Evolutionary conservation across 2,888 invertebrate genomes (phyloP).

Genomic region (Agapostemon virescens): DNA sequence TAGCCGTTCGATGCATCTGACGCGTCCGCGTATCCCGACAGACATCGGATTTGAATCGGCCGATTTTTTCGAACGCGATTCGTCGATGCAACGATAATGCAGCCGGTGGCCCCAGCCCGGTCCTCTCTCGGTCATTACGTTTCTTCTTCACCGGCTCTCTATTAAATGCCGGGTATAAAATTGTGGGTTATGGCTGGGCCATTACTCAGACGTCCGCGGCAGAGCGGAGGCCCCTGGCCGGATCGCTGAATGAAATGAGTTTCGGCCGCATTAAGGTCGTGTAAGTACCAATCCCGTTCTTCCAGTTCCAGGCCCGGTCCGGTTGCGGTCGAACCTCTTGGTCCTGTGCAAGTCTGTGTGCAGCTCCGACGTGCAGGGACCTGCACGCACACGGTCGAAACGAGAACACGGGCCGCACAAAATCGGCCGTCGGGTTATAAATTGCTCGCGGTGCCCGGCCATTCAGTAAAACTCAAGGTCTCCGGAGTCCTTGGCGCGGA

Average conservation of each 20-base stretch:
- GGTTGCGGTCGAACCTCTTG: constrained; percentile 6
- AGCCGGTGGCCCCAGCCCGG: neutral
- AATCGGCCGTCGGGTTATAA: constrained; percentile 58
- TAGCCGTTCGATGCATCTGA: neutral
- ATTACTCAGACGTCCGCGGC: constrained; percentile 58
- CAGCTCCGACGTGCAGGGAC: neutral
- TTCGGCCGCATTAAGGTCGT: constrained; percentile 62
- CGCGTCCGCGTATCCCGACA: neutral
- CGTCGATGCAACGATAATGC: constrained; percentile 50
- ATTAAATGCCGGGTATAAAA: constrained; percentile 65
- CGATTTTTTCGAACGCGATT: constrained; percentile 14
- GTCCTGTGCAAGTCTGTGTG: constrained; percentile 17
- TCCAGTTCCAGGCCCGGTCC: constrained; percentile 59
- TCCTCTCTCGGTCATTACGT: constrained; percentile 47
- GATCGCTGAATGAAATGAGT: constrained; percentile 68
- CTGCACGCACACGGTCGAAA: constrained; percentile 19
- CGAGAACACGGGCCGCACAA: constrained; percentile 46
- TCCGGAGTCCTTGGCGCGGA: constrained; percentile 21
- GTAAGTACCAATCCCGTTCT: constrained; percentile 67
- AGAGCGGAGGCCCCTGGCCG: constrained; percentile 39
- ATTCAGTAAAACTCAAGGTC: constrained; percentile 55
- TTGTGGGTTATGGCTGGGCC: constrained; percentile 60
- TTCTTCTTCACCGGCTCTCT: constrained; percentile 61
- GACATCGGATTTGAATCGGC: constrained; percentile 45
- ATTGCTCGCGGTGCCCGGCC: constrained; percentile 38